A percentile compares a stretch with the other conserved stretches of the same genome.
Conservation (phyloP, 2,888 invertebrate genomes). For the Trichopoda pennipes region DNA sequence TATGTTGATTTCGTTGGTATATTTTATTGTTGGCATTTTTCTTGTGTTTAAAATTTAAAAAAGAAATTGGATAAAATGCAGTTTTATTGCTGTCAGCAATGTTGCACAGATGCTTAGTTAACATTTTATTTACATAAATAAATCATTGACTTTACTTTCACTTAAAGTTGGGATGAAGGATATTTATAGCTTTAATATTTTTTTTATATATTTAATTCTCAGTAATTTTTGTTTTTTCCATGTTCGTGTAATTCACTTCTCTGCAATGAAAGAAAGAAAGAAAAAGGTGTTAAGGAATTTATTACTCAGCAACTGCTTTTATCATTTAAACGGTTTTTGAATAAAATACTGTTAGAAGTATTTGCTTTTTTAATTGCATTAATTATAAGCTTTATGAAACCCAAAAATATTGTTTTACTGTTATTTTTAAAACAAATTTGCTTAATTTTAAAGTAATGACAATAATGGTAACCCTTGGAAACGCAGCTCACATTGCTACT, state of each 20-base stretch:
- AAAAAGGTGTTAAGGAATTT: conserved; percentile 17
- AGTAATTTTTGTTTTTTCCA: conserved; percentile 10
- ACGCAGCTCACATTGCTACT: too few relatives aligned
- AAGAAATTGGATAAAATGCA: conserved; percentile 56
- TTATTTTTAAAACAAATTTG: too few relatives aligned
- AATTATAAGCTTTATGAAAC: too few relatives aligned
- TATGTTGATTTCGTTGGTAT: conserved; percentile 38
- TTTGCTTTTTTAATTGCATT: too few relatives aligned
- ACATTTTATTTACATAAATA: conserved; percentile 57
- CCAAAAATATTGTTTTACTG: too few relatives aligned
- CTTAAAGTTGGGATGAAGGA: neutral
- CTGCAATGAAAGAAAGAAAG: conserved; percentile 20
- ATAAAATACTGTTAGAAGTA: too few relatives aligned
- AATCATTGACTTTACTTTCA: conserved; percentile 37
- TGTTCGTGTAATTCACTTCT: neutral
- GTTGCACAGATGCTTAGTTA: conserved; percentile 59
- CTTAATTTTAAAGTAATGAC: too few relatives aligned
- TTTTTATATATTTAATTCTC: conserved; percentile 5
- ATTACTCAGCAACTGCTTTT: neutral
- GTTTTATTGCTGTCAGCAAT: conserved; percentile 70
- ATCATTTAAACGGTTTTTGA: neutral
- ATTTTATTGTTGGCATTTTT: conserved; percentile 12
- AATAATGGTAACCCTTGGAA: too few relatives aligned
- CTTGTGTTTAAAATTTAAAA: conserved; percentile 44
- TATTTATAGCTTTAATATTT: neutral